Percentiles rank a stretch among this genome's conserved stretches.
Conservation (phyloP, 1,140 invertebrate genomes). For the Dufourea novaeangliae region DNA sequence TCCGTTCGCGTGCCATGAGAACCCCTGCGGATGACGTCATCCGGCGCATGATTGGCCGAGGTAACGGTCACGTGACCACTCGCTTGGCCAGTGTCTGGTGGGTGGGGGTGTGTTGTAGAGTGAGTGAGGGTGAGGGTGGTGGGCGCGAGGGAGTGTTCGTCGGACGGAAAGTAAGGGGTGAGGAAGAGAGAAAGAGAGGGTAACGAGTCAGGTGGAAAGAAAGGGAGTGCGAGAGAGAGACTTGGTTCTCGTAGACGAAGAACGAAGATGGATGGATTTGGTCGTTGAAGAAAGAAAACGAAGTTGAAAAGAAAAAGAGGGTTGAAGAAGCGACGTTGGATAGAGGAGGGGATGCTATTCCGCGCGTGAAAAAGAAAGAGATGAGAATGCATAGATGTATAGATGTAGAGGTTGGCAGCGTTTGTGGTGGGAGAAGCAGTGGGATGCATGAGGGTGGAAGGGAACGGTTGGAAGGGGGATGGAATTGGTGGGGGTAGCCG, state of each 20-base stretch:
- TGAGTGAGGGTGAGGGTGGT: constrained; percentile 56
- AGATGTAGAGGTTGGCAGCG: constrained; percentile 25
- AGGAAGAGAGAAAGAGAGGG: constrained; percentile 22
- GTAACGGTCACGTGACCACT: constrained; percentile 63
- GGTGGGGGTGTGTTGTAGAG: constrained; percentile 59
- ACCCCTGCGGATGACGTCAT: constrained; percentile 67
- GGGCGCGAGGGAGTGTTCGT: constrained; percentile 26
- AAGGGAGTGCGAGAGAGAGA: constrained; percentile 7
- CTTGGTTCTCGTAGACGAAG: constrained; percentile 37
- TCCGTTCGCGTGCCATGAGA: constrained; percentile 52
- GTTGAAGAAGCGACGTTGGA: background rate
- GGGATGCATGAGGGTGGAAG: constrained; percentile 66
- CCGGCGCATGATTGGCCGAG: constrained; percentile 63
- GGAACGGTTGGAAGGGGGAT: constrained; percentile 54
- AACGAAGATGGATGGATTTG: constrained; percentile 31
- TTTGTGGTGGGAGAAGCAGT: constrained; percentile 51
- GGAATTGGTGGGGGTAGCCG: constrained; percentile 63
- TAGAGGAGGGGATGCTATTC: constrained; percentile 26
- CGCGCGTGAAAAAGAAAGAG: constrained; percentile 28
- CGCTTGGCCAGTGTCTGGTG: constrained; percentile 62
- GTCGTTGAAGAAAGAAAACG: constrained; percentile 4
- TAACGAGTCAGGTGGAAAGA: constrained; percentile 21
- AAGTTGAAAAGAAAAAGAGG: constrained; percentile 22
- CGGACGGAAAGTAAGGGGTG: background rate
- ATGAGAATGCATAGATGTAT: constrained; percentile 34